Evolutionary conservation across 2,113 vertebrate species (phyloP), one percentile per base, ranked within the genome.

Genomic region (Lamprologus ornatipinnis): DNA sequence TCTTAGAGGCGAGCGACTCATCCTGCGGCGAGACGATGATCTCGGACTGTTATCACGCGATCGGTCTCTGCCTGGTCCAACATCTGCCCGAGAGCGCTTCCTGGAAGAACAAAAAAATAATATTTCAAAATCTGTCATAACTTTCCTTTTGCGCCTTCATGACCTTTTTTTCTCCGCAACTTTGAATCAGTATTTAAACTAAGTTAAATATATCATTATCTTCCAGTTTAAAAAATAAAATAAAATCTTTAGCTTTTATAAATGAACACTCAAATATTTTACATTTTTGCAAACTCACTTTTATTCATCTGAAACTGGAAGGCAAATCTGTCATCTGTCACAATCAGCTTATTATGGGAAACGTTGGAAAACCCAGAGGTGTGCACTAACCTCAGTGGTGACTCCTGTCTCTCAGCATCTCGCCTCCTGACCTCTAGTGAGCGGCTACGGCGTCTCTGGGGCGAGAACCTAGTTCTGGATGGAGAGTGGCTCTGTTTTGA

Each of bases 401-500:
- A 98, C 2, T 97, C 97, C 86, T 97, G 97, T 78, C 98, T 95
- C 81, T 99, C 98, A 0, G 90, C 92, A 14, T 99, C 98, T 94
- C 98, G 97, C 89, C 98, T 97, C 85, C 98, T 97, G 81, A 93
- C 88, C 19, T 99, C 99, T 53, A 95, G 93, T n/a, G 98, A 99
- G 68, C 98, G 97, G 83, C 98, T 99, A 88, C 97, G 97, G 26
- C 93, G 96, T 89, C 98, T 97, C 89, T 98, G 96, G 7, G 95
- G 92, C 0, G 98, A 96, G 26, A 98, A 97, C 53, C 97, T 95
- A 11, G 96, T 96, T 89, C 98, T 97, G 80, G 97, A 96, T 3
- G 98, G 98, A 2, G 98, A 99, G 91, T 97, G 94, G 85, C 97
- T 98, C 88, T 96, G 97, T 82, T 98, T 99, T 2, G 97, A 96